These are phyloP conservation scores for Dolichomitus sp. DNA, from an alignment of 2,888 invertebrate species.

Conservation along the genomic window DNA sequence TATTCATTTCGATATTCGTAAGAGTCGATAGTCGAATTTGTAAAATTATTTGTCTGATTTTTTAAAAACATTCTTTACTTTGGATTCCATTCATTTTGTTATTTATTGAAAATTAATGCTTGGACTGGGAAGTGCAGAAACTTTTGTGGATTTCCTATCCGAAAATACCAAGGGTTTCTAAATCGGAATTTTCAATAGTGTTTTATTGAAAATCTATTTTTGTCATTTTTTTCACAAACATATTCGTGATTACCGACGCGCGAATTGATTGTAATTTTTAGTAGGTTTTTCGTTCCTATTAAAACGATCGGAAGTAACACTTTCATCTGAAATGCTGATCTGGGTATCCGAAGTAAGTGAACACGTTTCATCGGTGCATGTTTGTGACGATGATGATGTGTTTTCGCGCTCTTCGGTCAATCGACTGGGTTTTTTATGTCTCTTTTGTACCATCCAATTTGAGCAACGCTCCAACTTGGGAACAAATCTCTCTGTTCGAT, in stretches of 20 bases:
- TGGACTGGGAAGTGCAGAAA: too few species aligned
- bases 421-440: not conserved
- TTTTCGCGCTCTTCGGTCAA: not conserved
- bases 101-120: too few species aligned
- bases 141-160: too few species aligned
- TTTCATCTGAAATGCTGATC: conserved; percentile 19
- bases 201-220: not conserved
- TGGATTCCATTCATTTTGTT: too few species aligned
- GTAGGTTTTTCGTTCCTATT: not conserved
- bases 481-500: not conserved
- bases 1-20: conserved; percentile 49
- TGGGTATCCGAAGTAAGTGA: conserved; percentile 29
- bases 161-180: too few species aligned
- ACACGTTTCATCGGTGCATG: conserved; percentile 24
- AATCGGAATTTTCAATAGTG: too few species aligned
- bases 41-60: not conserved
- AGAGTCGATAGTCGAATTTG: not conserved
- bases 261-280: not conserved
- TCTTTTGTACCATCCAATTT: conserved; percentile 18
- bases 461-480: not conserved
- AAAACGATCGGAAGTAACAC: conserved; percentile 5
- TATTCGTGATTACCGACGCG: not conserved
- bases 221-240: not conserved
- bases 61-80: too few species aligned
- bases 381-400: not conserved